These are phyloP conservation scores for Tridacna crocea DNA, from an alignment of 2,888 invertebrate species.

Conservation along the genomic window DNA sequence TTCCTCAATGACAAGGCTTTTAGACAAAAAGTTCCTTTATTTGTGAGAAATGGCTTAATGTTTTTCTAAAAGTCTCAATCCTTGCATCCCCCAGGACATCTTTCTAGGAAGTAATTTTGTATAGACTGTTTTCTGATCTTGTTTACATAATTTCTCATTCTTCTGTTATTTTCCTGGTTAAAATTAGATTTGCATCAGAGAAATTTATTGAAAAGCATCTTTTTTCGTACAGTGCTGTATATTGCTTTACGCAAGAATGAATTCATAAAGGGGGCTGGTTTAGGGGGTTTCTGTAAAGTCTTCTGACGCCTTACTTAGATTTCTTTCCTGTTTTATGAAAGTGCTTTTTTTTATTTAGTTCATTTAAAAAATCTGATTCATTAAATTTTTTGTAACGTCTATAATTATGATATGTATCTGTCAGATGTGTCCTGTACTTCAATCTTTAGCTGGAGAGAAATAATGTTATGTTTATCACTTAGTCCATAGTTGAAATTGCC, in stretches of 20 bases:
- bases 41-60: no score
- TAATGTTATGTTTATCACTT: slow-evolving; percentile 33
- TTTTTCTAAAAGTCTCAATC: slow-evolving; percentile 34
- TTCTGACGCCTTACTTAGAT: no score
- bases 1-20: slow-evolving; percentile 20
- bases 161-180: no score
- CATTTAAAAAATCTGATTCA: background rate
- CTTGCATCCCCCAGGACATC: no score
- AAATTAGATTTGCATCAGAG: background rate
- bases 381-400: slow-evolving; percentile 20
- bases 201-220: slow-evolving; percentile 17
- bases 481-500: no score
- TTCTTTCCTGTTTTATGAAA: no score
- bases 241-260: no score
- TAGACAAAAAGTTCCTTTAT: slow-evolving; percentile 12
- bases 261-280: slow-evolving; percentile 32
- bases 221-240: slow-evolving; percentile 24
- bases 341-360: slow-evolving; percentile 3
- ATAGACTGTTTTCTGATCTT: no score
- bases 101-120: no score
- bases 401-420: slow-evolving; percentile 17
- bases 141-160: no score
- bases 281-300: background rate
- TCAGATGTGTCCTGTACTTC: background rate
- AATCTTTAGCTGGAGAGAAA: slow-evolving; percentile 26